Percentiles rank a stretch among this genome's conserved stretches.
Conservation (phyloP, 2,113 vertebrate genomes). For the Cettia cetti region DNA sequence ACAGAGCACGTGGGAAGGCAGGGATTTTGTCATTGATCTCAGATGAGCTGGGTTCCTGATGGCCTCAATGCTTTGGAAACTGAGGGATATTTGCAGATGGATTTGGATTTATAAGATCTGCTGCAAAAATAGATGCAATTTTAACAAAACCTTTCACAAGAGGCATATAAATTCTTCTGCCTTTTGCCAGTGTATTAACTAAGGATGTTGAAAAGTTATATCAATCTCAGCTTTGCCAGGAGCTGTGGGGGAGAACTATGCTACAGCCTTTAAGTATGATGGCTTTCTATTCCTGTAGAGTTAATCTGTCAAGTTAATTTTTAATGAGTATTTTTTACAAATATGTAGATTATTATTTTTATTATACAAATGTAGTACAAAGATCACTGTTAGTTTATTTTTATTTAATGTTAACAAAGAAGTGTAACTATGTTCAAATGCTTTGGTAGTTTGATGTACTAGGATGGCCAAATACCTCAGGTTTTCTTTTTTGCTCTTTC, state of each 20-base stretch:
- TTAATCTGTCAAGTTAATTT: background rate
- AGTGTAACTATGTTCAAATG: background rate
- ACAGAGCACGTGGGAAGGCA: background rate
- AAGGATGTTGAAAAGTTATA: background rate
- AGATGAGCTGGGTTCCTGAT: background rate
- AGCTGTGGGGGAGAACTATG: background rate
- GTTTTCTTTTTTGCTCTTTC: background rate
- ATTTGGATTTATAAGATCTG: slow-evolving; percentile 17
- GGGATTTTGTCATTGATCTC: background rate
- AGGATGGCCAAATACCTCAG: background rate
- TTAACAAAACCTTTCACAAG: background rate
- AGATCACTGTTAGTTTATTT: background rate
- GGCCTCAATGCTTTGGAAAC: background rate
- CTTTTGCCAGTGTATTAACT: background rate
- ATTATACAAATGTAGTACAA: background rate
- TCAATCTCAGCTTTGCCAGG: background rate
- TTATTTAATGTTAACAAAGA: background rate
- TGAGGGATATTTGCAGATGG: slow-evolving; percentile 38
- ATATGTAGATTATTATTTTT: background rate
- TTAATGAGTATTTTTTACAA: background rate
- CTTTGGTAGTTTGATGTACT: background rate
- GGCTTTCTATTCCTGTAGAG: background rate
- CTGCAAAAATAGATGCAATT: slow-evolving; percentile 28
- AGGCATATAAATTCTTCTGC: background rate
- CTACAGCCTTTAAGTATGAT: background rate